phyloP scores from a whole-genome alignment of 2,888 invertebrate species.

The Podotricha telesiphe region DNA sequence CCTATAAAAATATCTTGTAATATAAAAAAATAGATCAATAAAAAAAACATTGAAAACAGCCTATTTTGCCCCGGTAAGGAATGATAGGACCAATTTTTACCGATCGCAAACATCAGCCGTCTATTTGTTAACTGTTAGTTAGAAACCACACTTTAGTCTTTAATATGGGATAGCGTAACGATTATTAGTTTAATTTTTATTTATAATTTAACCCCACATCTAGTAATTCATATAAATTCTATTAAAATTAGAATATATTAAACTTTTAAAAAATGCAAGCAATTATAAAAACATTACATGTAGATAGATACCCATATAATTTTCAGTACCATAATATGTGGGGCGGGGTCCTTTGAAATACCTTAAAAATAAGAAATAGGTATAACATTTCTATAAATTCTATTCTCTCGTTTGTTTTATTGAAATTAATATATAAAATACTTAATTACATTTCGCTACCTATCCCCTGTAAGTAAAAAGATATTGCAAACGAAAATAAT shows the following conservation, averaged over 20 bases:
- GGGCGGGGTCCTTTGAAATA: conserved; percentile 1
- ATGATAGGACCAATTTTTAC: conserved; percentile 86
- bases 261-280: conserved; percentile 19
- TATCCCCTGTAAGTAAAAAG: conserved; percentile 52
- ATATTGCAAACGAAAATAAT: conserved; percentile 47
- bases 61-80: conserved; percentile 82
- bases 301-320: not conserved
- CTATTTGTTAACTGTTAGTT: conserved; percentile 42
- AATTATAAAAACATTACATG: conserved; percentile 10
- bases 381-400: conserved; percentile 24
- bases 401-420: conserved; percentile 22
- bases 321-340: conserved; percentile 4
- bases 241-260: conserved; percentile 6
- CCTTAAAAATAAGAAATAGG: conserved; percentile 10
- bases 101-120: conserved; percentile 73
- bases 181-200: conserved; percentile 10
- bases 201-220: conserved; percentile 24
- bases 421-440: conserved; percentile 12
- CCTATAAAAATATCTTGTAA: conserved; percentile 37
- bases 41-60: conserved; percentile 53
- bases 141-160: conserved; percentile 56
- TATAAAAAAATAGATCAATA: conserved; percentile 43
- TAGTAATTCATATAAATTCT: conserved; percentile 19
- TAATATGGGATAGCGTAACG: conserved; percentile 57
- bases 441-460: conserved; percentile 40